Base-by-base conservation (phyloP, 2,113 vertebrate species). In the Gnathonemus longibarbis region DNA sequence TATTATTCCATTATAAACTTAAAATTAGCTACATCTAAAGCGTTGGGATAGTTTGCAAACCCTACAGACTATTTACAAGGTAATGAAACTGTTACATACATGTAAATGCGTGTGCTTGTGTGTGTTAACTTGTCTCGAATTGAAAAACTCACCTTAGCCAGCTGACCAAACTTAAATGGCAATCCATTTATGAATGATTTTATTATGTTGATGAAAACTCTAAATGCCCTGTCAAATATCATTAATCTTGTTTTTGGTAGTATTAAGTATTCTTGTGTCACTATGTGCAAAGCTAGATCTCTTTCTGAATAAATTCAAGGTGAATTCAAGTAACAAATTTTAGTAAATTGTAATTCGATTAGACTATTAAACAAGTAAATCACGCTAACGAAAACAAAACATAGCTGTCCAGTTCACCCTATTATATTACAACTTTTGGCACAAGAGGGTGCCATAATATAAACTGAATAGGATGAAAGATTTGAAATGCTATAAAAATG, bases 361-460 rank as follows among this genome's bases (percentile, higher is more conserved):
- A 5, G 11, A 74, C 66, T 31, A 1, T 11, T 70, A 35, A 13
- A 74, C 13, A 74, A 35, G 11, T 31, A 74, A 27, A 31, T 74
- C 31, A 35, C n/a, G 27, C 9, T 74, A 74, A 74, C 9, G 11
- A 74, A 74, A 74, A 11, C 66, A 74, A 35, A 31, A 74, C n/a
- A 35, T 35, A 31, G 66, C 13, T 70, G 21, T 88, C 39, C 39
- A 58, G 15, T 62, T 88, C 3, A 13, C 45, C 19, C 21, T 5
- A 24, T 88, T 10, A n/a, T 42, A 58, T 58, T 70, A 46, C 87
- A 6, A 21, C 19, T 15, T 5, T 88, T 39, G 56, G 42, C 58
- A 70, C 87, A 46, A 62, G 58, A 66, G 87, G 87, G 87, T 15
- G 87, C 87, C 42, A 88, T 62, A 66, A 62, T 24, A 88, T 88